Evolutionary conservation across 1,140 invertebrate genomes (phyloP), one percentile per base, ranked within the genome.

Genomic region (Scaptomyza hsui): DNA sequence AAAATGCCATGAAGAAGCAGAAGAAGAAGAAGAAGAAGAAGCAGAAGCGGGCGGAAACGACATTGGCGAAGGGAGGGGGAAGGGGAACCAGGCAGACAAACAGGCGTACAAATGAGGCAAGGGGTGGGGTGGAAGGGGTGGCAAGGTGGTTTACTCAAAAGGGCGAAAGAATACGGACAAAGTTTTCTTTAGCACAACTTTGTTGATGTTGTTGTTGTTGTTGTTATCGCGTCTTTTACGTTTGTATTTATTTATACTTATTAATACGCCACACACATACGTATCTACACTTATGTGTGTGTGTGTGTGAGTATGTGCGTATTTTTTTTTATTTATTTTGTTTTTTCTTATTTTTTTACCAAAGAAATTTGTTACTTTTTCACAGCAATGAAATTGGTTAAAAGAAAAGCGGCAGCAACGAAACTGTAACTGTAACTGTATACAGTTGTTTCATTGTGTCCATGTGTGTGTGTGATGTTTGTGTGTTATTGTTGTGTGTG

Each of bases 301-400:
- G 32, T 61, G 26, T 62, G 35, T 51, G 57, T 77, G 63, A 62
- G 48, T 64, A 61, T 74, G 78, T 26, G 37, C 64, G 60, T 48
- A 61, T 16, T 71, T 59, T 55, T 49, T 70, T 77, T 77, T 85
- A 86, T 86, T 86, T 86, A 86, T 86, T 86, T 85, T 74, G 77
- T 85, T 86, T 85, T 73, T 55, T 42, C 37, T 3, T n/a, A 4
- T 24, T 24, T 24, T 73, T 76, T 63, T 85, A 85, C 63, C 68
- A 72, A 44, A 72, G 59, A 79, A 76, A 79, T 80, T 77, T 86
- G 76, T 70, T 67, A 67, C 68, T 42, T 16, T 12, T 48, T 56
- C 74, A 79, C 29, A 41, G 67, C 62, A 45, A 78, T 9, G 61
- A 76, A 56, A 35, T 35, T 35, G 52, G 47, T 56, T 75, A 59